phyloP scores from a whole-genome alignment of 2,797 vertebrate genomes.

The Falco berigora region DNA sequence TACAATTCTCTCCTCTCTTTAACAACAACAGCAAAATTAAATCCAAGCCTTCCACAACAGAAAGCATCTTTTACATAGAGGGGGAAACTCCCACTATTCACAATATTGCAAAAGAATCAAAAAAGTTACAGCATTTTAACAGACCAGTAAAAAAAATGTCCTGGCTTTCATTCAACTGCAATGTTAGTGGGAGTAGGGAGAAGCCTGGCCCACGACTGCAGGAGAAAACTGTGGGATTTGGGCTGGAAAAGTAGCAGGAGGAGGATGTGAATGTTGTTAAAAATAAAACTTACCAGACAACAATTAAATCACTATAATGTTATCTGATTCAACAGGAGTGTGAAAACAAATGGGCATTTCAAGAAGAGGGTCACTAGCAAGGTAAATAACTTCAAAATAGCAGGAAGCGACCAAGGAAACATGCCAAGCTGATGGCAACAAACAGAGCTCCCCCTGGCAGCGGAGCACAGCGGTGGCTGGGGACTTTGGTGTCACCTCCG shows the following conservation, averaged over 20 bases:
- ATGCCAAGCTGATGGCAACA: neutral
- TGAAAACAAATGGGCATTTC: conserved; percentile 55
- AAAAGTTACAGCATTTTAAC: neutral
- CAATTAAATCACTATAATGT: conserved; percentile 61
- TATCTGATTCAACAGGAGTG: conserved; percentile 62
- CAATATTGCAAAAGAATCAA: neutral
- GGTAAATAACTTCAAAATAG: conserved; percentile 66
- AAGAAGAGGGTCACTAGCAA: conserved; percentile 48
- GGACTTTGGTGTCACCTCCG: neutral
- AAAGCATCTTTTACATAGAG: neutral
- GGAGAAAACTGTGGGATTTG: neutral
- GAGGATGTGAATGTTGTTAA: conserved; percentile 58
- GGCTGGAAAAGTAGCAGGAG: neutral
- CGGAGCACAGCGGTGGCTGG: accelerated
- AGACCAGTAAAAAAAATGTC: neutral
- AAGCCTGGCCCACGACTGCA: neutral
- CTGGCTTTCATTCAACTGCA: neutral
- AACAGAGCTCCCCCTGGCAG: neutral
- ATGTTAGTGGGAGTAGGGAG: neutral
- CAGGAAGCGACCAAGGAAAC: conserved; percentile 47
- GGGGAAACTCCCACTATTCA: neutral
- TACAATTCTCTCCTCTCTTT: neutral
- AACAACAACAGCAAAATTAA: neutral
- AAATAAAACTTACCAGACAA: conserved; percentile 69
- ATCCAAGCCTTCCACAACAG: neutral